Evolutionary conservation across 2,888 invertebrate genomes (phyloP).

Genomic region (Drosophila fulvimacula): DNA sequence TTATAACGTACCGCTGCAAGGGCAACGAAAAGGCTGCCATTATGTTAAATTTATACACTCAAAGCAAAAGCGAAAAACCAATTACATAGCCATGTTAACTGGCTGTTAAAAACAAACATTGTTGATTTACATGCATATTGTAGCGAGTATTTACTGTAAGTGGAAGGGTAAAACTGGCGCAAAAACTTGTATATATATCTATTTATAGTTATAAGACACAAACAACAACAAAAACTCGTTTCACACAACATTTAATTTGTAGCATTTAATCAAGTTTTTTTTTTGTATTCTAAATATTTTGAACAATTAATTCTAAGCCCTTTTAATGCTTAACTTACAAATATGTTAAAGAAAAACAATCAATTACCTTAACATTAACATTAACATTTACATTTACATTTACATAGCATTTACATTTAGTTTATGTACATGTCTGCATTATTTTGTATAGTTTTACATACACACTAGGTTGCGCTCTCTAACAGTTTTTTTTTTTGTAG

Average conservation of each 20-base stretch:
- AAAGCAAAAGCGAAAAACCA: conserved; percentile 12
- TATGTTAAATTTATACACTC: conserved; percentile 22
- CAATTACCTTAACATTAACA: conserved; percentile 16
- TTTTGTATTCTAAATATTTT: conserved; percentile 22
- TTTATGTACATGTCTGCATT: conserved; percentile 47
- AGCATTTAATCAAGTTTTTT: conserved; percentile 11
- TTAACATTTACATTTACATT: conserved; percentile 17
- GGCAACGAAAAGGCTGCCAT: conserved; percentile 27
- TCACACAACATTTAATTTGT: conserved; percentile 14
- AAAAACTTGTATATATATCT: conserved; percentile 29
- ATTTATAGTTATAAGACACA: not conserved
- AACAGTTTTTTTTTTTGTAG: not conserved
- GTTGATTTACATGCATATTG: conserved; percentile 58
- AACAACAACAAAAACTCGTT: conserved; percentile 22
- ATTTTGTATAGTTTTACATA: conserved; percentile 18
- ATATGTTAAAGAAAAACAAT: conserved; percentile 25
- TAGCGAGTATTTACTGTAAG: conserved; percentile 46
- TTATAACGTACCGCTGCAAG: conserved; percentile 4
- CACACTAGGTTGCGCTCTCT: conserved; percentile 21
- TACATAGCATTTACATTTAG: conserved; percentile 24
- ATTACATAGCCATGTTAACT: conserved; percentile 52
- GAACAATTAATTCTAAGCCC: conserved; percentile 38
- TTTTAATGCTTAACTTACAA: conserved; percentile 45
- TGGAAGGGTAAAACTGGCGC: conserved; percentile 7
- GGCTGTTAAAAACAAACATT: conserved; percentile 49